A percentile compares a stretch with the other conserved stretches of the same genome.
Evolutionary conservation across 2,113 vertebrate species (phyloP).

Genomic region (Lates calcarifer): DNA sequence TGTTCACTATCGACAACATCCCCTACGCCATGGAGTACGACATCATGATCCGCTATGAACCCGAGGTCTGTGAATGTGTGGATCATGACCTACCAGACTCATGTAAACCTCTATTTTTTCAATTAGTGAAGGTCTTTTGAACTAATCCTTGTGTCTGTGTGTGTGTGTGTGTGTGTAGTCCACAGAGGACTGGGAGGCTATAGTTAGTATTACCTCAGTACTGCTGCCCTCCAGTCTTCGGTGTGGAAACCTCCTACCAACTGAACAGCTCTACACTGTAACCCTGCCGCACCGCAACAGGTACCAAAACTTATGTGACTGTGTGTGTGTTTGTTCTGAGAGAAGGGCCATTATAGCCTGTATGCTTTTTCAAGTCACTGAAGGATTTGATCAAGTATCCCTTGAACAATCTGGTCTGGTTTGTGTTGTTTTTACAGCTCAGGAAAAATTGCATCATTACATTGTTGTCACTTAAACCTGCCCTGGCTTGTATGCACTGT

Average conservation of each 20-base stretch:
- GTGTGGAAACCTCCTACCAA: conserved; percentile 90
- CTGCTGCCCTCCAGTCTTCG: conserved; percentile 86
- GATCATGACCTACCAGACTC: background rate
- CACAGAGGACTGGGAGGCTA: conserved; percentile 90
- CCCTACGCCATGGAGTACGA: conserved; percentile 91
- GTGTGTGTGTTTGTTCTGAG: background rate
- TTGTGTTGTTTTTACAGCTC: conserved; percentile 18
- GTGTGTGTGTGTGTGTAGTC: conserved; percentile 80
- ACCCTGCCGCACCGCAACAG: conserved; percentile 85
- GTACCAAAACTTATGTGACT: conserved; percentile 68
- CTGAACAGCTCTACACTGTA: conserved; percentile 88
- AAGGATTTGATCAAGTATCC: conserved; percentile 10
- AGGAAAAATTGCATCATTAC: conserved; percentile 45
- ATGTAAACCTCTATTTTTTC: background rate
- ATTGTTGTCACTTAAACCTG: conserved; percentile 58
- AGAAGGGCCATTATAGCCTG: background rate
- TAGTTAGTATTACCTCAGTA: conserved; percentile 86
- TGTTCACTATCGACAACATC: conserved; percentile 86
- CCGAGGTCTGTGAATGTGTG: conserved; percentile 81
- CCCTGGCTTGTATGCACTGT: conserved; percentile 23
- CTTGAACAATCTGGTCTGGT: conserved; percentile 2
- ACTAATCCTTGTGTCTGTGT: conserved; percentile 10
- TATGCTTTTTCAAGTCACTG: conserved; percentile 31
- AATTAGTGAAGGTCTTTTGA: background rate
- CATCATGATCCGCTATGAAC: conserved; percentile 89